Conservation (phyloP, 2,797 vertebrate genomes). For the Bucorvus abyssinicus region DNA sequence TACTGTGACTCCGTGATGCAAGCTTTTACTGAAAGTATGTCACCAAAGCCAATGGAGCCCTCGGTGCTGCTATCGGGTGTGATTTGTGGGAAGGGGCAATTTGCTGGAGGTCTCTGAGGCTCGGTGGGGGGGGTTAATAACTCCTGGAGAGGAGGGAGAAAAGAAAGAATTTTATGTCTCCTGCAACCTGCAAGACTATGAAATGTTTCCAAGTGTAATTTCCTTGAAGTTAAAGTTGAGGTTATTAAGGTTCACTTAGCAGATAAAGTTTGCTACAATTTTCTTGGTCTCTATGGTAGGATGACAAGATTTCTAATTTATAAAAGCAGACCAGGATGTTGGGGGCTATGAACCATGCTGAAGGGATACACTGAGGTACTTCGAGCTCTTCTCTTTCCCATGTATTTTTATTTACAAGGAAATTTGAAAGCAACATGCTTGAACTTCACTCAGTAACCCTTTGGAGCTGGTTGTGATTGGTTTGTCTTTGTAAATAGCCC, state of each 20-base stretch:
- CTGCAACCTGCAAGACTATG: constrained; percentile 59
- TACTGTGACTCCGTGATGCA: neutral
- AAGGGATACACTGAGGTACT: constrained; percentile 38
- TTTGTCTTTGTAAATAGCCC: neutral
- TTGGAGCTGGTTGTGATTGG: neutral
- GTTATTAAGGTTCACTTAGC: constrained; percentile 78
- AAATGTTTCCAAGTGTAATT: constrained; percentile 78
- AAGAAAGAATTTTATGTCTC: constrained; percentile 66
- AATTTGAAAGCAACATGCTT: constrained; percentile 23
- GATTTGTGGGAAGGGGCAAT: constrained; percentile 40
- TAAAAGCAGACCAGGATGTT: constrained; percentile 63
- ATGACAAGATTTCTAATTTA: constrained; percentile 79
- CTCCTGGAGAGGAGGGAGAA: constrained; percentile 59
- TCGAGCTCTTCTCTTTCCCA: constrained; percentile 10
- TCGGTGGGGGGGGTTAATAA: constrained; percentile 73
- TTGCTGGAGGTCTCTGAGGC: constrained; percentile 52
- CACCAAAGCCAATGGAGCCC: constrained; percentile 14
- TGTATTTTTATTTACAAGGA: constrained; percentile 48
- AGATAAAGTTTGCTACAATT: constrained; percentile 77
- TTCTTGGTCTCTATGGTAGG: constrained; percentile 71
- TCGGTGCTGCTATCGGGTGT: neutral
- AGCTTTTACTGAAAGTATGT: neutral
- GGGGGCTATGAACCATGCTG: constrained; percentile 70
- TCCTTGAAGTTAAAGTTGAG: constrained; percentile 80
- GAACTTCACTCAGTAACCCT: constrained; percentile 1